phyloP scores from a whole-genome alignment of 2,797 vertebrate genomes.

The Hemitrygon akajei region DNA sequence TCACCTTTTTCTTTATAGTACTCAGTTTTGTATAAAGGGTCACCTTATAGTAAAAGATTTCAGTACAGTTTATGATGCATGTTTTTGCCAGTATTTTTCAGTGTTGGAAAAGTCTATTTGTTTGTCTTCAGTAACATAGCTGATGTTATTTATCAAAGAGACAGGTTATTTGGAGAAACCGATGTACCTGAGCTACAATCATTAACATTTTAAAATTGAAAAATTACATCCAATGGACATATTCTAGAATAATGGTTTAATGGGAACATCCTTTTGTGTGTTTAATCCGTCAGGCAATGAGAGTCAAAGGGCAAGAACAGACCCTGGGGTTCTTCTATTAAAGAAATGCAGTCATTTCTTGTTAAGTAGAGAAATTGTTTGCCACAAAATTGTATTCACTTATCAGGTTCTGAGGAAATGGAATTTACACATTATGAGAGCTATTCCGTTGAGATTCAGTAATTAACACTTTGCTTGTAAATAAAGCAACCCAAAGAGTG shows the following conservation, averaged over 20 bases:
- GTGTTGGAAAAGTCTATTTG: conserved; percentile 53
- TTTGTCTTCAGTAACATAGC: conserved; percentile 72
- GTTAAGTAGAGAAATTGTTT: conserved; percentile 24
- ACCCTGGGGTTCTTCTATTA: conserved; percentile 30
- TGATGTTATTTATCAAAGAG: conserved; percentile 73
- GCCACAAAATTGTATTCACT: conserved; percentile 25
- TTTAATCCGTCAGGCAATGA: conserved; percentile 4
- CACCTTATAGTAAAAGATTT: conserved; percentile 30
- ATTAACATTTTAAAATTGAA: conserved; percentile 64
- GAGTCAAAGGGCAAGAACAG: conserved; percentile 47
- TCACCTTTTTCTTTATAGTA: background rate
- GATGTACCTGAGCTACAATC: conserved; percentile 69
- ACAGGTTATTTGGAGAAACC: conserved; percentile 74
- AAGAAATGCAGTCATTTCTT: conserved; percentile 16
- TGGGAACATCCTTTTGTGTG: conserved; percentile 32
- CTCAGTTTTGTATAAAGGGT: conserved; percentile 6
- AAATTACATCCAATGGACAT: conserved; percentile 57
- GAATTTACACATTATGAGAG: background rate
- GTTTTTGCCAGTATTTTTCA: conserved; percentile 31
- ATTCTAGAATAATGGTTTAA: conserved; percentile 40
- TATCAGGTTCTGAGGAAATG: background rate
- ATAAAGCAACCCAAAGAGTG: background rate
- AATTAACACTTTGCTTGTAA: conserved; percentile 21
- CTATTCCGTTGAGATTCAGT: background rate
- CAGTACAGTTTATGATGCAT: conserved; percentile 28